Evolutionary conservation across 1,140 invertebrate genomes (phyloP).

Genomic region (Zaprionus vittiger): DNA sequence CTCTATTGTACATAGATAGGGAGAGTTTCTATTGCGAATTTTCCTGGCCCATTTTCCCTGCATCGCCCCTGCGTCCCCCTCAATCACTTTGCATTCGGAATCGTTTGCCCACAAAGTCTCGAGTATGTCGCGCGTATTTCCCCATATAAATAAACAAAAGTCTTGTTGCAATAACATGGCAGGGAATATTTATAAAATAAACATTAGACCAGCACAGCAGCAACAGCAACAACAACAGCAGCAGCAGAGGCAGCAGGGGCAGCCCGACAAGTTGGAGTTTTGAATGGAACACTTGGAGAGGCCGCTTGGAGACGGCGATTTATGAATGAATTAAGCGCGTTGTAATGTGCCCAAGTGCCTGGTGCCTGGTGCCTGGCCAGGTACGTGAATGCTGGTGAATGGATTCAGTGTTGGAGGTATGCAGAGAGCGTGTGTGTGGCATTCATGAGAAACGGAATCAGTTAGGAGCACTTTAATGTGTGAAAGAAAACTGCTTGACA

Average conservation of each 20-base stretch:
- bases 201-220: constrained; percentile 68
- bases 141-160: constrained; percentile 75
- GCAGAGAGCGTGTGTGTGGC: background rate
- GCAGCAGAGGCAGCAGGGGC: constrained; percentile 13
- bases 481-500: background rate
- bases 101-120: constrained; percentile 52
- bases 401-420: background rate
- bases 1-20: background rate
- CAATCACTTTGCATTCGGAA: constrained; percentile 35
- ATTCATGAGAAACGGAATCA: background rate
- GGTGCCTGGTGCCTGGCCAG: constrained; percentile 8
- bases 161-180: constrained; percentile 78
- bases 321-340: constrained; percentile 66
- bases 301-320: constrained; percentile 49
- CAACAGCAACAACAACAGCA: constrained; percentile 40
- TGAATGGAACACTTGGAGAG: constrained; percentile 36
- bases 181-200: constrained; percentile 80
- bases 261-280: constrained; percentile 44
- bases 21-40: constrained; percentile 51
- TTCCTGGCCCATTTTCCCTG: constrained; percentile 2
- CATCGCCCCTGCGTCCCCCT: background rate
- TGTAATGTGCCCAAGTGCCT: constrained; percentile 10
- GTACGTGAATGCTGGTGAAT: constrained; percentile 25
- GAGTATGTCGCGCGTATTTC: constrained; percentile 77
- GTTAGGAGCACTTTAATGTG: background rate